Conservation (phyloP, 2,113 vertebrate species). For the Romanogobio albipinnatus region DNA sequence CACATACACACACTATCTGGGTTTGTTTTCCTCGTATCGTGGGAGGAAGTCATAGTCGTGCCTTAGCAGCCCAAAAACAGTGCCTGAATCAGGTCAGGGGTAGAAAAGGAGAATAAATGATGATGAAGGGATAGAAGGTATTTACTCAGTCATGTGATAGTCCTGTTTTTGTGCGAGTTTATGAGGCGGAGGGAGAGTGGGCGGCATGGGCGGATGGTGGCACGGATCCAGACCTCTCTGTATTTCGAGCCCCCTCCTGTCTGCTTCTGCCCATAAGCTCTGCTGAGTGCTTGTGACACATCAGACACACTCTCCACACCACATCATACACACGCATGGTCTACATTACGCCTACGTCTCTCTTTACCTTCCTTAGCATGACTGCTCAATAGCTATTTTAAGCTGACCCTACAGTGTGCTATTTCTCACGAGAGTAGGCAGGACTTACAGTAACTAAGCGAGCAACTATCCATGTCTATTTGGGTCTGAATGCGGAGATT, state of each 20-base stretch:
- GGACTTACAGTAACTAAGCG: constrained; percentile 64
- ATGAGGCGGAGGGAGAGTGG: constrained; percentile 14
- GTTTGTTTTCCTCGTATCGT: constrained; percentile 74
- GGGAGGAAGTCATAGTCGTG: constrained; percentile 75
- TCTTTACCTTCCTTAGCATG: constrained; percentile 41
- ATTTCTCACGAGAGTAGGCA: constrained; percentile 58
- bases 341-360: constrained; percentile 64
- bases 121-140: constrained; percentile 52
- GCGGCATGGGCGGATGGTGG: constrained; percentile 43
- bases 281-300: constrained; percentile 53
- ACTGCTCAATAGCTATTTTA: constrained; percentile 71
- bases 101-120: constrained; percentile 55
- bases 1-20: constrained; percentile 45
- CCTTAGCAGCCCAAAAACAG: constrained; percentile 66
- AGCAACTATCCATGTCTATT: constrained; percentile 44
- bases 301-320: constrained; percentile 47
- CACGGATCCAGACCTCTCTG: constrained; percentile 28
- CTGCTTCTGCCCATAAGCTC: constrained; percentile 35
- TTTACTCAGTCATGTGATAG: constrained; percentile 52
- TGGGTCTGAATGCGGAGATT: constrained; percentile 39
- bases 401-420: constrained; percentile 61
- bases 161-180: constrained; percentile 31
- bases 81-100: constrained; percentile 50
- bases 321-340: constrained; percentile 65
- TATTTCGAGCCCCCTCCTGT: constrained; percentile 53